Base-by-base conservation (phyloP, 2,888 invertebrate genomes). In the Drosophila mayaguana region DNA sequence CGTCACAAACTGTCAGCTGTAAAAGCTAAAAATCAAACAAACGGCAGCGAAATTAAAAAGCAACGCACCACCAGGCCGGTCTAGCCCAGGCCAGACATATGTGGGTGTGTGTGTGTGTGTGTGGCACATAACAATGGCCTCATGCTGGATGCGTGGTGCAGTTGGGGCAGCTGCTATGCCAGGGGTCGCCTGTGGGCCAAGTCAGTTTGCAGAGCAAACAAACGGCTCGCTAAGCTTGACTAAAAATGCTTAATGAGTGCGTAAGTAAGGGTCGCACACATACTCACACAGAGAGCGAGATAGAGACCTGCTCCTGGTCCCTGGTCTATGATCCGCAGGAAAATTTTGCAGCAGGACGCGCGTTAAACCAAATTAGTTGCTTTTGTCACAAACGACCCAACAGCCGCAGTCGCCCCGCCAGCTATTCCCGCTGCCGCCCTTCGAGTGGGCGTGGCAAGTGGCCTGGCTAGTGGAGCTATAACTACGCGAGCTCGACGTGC, bases 311-410 rank as follows among this genome's bases (percentile, higher is more conserved):
- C 43, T 48, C 7, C 43, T 50, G 48, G 32, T 46, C 48, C 38
- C 61, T 54, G 48, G 40, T 25, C 60, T 71, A 60, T 42, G 61
- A 76, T 59, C 75, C 83, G 63, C 72, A 87, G 81, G 88, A 79
- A 88, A 85, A 84, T 83, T 69, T 86, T 88, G 83, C 83, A 87
- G 79, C 88, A 66, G 72, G 67, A 75, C 80, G 87, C 81, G 73
- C 83, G 81, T 88, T 88, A 86, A 88, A 89, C 89, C 83, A 88
- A 84, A 84, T 84, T 84, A 84, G 89, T 83, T 84, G 83, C 87
- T 84, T 83, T 88, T 84, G 89, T 84, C 89, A 83, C 88, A 85
- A 88, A 83, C 88, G 88, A 80, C 88, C 83, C 88, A 63, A 61
- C 71, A 60, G 61, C 70, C 55, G 67, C 42, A 42, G 50, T 64